Evolutionary conservation across 2,888 invertebrate species (phyloP).

Genomic region (Homarus gammarus): DNA sequence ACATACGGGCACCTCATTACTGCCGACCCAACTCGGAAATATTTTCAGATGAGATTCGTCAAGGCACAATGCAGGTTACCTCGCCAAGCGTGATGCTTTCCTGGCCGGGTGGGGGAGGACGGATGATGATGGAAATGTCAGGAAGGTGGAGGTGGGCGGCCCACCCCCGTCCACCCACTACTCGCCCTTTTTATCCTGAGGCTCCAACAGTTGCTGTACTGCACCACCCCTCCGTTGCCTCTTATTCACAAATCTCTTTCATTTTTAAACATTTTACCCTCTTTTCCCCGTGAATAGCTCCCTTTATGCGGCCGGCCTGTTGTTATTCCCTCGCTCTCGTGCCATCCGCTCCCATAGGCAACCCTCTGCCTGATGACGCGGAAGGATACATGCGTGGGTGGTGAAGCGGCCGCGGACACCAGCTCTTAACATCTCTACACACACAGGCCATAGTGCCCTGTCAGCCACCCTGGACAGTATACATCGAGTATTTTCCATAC

Average conservation of each 20-base stretch:
- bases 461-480: neutral
- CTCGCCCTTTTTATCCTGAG: slow-evolving; percentile 26
- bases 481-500: neutral
- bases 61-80: slow-evolving; percentile 27
- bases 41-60: slow-evolving; percentile 16
- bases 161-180: slow-evolving; percentile 22
- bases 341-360: slow-evolving; percentile 50
- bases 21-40: neutral
- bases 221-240: slow-evolving; percentile 29
- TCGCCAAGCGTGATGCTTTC: neutral
- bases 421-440: no score
- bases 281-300: slow-evolving; percentile 60
- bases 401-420: neutral
- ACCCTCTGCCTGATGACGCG: slow-evolving; percentile 52
- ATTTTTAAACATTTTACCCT: slow-evolving; percentile 70
- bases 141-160: neutral
- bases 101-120: neutral
- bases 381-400: slow-evolving; percentile 59
- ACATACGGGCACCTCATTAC: neutral
- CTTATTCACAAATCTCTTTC: slow-evolving; percentile 64
- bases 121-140: neutral
- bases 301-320: slow-evolving; percentile 46
- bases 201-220: slow-evolving; percentile 12
- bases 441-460: neutral
- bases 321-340: slow-evolving; percentile 56